Evolutionary conservation across 2,888 invertebrate species (phyloP).

Genomic region (Elegia similella): DNA sequence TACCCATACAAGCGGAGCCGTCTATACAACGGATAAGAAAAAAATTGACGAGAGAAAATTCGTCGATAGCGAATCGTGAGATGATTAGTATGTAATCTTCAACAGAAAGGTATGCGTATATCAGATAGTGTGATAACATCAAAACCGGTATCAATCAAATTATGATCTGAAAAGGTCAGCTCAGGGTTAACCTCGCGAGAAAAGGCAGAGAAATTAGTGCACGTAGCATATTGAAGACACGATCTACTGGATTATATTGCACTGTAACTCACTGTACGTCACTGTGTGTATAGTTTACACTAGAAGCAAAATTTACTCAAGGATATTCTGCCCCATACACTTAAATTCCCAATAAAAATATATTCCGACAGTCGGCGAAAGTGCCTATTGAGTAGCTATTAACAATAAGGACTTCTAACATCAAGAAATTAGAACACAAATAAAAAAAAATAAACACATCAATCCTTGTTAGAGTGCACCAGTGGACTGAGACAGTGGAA

Average conservation of each 20-base stretch:
- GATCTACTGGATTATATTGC: conserved; percentile 27
- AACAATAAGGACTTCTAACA: not conserved
- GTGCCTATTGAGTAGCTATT: too few species aligned
- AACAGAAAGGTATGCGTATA: conserved; percentile 18
- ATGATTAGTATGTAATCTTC: conserved; percentile 20
- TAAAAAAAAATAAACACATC: conserved; percentile 18
- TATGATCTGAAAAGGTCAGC: conserved; percentile 14
- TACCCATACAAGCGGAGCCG: conserved; percentile 43
- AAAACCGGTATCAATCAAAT: conserved; percentile 17
- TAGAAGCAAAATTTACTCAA: not conserved
- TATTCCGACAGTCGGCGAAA: too few species aligned
- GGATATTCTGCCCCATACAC: not conserved
- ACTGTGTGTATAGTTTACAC: not conserved
- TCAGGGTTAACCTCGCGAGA: conserved; percentile 1
- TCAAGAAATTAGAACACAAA: not conserved
- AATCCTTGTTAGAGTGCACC: conserved; percentile 35
- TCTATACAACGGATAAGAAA: conserved; percentile 41
- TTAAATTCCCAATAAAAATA: too few species aligned
- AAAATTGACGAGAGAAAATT: conserved; percentile 55
- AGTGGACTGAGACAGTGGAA: conserved; percentile 47
- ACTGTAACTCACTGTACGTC: too few species aligned
- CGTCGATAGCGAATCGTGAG: conserved; percentile 38
- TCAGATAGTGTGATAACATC: conserved; percentile 15
- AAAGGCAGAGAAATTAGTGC: conserved; percentile 17
- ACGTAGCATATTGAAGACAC: conserved; percentile 4